Conservation (phyloP, 2,797 vertebrate species). For the Chelmon rostratus region DNA sequence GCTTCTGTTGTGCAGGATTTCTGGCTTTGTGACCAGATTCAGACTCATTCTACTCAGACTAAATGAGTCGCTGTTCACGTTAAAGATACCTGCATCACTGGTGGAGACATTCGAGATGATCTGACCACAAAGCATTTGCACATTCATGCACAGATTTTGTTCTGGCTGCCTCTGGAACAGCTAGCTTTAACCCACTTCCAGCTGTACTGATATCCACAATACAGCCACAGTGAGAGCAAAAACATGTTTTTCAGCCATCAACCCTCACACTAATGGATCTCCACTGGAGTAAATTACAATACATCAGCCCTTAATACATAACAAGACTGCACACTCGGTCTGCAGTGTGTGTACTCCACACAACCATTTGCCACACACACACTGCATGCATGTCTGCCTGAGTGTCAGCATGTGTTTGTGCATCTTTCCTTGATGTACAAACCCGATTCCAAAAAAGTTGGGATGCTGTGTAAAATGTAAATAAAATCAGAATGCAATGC, state of each 20-base stretch:
- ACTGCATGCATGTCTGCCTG: background rate
- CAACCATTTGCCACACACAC: background rate
- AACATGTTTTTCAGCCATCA: conserved; percentile 23
- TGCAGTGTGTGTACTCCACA: conserved; percentile 2
- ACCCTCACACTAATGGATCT: conserved; percentile 25
- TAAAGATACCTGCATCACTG: background rate
- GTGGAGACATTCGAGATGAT: background rate
- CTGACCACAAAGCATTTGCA: background rate
- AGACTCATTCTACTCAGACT: background rate
- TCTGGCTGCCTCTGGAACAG: background rate
- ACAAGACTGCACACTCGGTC: conserved; percentile 1
- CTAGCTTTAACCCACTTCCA: background rate
- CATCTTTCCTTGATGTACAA: conserved; percentile 1
- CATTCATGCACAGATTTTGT: background rate
- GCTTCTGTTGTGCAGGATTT: background rate
- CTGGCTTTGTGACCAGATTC: background rate
- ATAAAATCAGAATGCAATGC: no score
- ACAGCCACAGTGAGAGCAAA: conserved; percentile 6
- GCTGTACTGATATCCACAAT: background rate
- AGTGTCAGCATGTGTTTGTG: conserved; percentile 3
- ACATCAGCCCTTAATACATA: conserved; percentile 7
- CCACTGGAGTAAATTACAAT: background rate
- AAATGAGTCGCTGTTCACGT: background rate
- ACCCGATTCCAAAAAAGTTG: no score
- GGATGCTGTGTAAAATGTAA: no score